phyloP scores from a whole-genome alignment of 64 coral and sea anemone species.

The Stylophora pistillata region DNA sequence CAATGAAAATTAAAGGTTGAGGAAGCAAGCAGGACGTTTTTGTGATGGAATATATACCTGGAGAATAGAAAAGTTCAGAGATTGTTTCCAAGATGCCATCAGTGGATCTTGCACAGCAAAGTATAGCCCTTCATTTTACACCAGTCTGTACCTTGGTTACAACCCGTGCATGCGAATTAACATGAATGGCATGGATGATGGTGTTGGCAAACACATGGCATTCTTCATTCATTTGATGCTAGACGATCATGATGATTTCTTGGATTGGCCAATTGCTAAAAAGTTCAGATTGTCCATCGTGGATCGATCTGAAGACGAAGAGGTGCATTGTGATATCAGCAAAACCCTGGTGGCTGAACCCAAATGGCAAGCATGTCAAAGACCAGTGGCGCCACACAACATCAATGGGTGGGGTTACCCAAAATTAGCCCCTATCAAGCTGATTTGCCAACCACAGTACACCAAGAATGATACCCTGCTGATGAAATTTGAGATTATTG shows the following conservation, averaged over 20 bases:
- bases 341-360: constrained; percentile 89
- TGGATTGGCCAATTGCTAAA: constrained; percentile 84
- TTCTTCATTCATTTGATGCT: constrained; percentile 90
- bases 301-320: constrained; percentile 72
- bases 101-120: constrained; percentile 58
- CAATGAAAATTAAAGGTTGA: constrained; percentile 56
- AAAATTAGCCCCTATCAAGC: constrained; percentile 86
- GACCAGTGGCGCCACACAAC: constrained; percentile 62
- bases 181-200: constrained; percentile 74
- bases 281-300: constrained; percentile 80
- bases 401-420: constrained; percentile 94
- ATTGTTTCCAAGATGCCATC: constrained; percentile 62
- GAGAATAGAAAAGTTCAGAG: constrained; percentile 76
- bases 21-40: constrained; percentile 27
- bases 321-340: constrained; percentile 82
- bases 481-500: constrained; percentile 82
- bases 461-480: constrained; percentile 82
- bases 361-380: constrained; percentile 80
- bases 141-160: constrained; percentile 58
- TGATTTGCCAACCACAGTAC: constrained; percentile 73
- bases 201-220: constrained; percentile 61
- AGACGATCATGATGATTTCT: constrained; percentile 78
- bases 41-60: constrained; percentile 78
- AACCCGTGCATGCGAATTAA: constrained; percentile 78
- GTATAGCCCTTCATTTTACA: constrained; percentile 74